These are phyloP conservation scores for Cygnus atratus DNA, from an alignment of 2,113 vertebrate genomes.

Conservation along the genomic window DNA sequence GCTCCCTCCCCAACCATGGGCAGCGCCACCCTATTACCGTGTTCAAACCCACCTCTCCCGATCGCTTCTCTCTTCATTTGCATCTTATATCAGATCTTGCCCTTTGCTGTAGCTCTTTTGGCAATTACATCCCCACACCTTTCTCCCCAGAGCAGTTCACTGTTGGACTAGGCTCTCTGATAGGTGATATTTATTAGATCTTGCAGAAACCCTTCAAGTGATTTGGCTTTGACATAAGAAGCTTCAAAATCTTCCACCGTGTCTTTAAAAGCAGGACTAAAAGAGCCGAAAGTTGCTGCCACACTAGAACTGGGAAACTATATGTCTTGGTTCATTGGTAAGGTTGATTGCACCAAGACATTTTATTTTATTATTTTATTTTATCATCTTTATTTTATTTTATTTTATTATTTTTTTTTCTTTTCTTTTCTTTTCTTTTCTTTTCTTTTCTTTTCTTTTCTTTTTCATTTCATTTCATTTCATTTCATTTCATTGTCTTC, in stretches of 20 bases:
- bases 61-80: not conserved
- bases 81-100: not conserved
- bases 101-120: slow-evolving; percentile 23
- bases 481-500: not conserved
- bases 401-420: too few species aligned
- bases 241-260: not conserved
- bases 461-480: not conserved
- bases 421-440: too few species aligned
- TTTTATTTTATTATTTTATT: too few species aligned
- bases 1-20: not conserved
- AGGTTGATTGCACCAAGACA: not conserved
- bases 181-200: not conserved
- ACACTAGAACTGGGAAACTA: not conserved
- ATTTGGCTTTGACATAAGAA: not conserved
- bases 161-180: rapidly evolving
- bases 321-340: rapidly evolving
- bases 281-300: not conserved
- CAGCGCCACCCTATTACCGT: not conserved
- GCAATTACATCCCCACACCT: not conserved
- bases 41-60: not conserved
- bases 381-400: too few species aligned
- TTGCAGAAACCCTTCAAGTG: not conserved
- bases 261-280: not conserved
- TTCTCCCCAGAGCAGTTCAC: not conserved
- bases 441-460: not conserved